Evolutionary conservation across 2,797 vertebrate species (phyloP), one percentile per base, ranked within the genome.

Genomic region (Gallinago nigripennis): DNA sequence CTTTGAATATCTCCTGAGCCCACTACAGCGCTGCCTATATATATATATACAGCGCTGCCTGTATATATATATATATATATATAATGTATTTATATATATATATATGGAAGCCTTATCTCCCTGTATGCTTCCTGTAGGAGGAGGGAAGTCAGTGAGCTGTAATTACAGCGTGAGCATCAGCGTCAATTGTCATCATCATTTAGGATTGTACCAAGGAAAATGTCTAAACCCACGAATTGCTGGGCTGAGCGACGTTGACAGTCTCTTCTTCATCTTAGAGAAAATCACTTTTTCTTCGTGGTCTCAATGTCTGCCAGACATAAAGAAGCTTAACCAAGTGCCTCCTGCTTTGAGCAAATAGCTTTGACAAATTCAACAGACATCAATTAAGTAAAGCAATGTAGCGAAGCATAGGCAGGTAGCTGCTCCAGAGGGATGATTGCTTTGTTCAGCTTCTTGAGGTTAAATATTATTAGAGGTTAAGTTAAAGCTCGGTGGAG

Each of bases 81-180:
- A 37, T 35, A 37, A 37, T 37, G 11, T 37, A 37, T 37, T 11
- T 37, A 11, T 37, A 37, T 37, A 37, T 37, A 37, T 37, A 37
- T 37, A 37, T 37, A 37, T 37, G 37, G 37, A 39, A 39, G 37
- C 37, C 14, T 68, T 61, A n/a, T 57, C 43, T 79, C 12, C 27
- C 18, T 7, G 0, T 12, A 2, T 10, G 25, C 66, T 86, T 64
- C 23, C 64, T 54, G 0, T 11, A 31, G 50, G 50, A 69, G 53
- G 23, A 45, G 64, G 53, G n/a, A 68, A 1, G 9, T 2, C 60
- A 46, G 43, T 56, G 30, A 12, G 19, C 39, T 16, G 45, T 0
- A 4, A 9, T 0, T 1, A 21, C 50, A 57, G 19, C 9, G 3
- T 11, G 14, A 64, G 30, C 46, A 39, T 73, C 3, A 0, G 5